Base-by-base conservation (phyloP, 2,113 vertebrate species). In the rabbit (Oryctolagus cuniculus) region DNA sequence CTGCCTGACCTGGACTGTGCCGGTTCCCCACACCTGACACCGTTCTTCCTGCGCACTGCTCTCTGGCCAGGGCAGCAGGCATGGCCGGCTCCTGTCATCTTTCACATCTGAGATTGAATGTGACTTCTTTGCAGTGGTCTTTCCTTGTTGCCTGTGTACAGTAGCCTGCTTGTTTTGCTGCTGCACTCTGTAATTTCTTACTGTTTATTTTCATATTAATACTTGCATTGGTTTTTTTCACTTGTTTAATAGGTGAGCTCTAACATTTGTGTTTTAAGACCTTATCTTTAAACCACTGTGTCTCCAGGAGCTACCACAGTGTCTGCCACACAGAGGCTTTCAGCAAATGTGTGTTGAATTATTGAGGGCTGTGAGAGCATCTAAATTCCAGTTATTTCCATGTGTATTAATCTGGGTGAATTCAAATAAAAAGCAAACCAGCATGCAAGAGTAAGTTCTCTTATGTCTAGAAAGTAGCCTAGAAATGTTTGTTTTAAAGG, bases 1-100 rank as follows among this genome's bases (percentile, higher is more conserved):
- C 21, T 2, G 0, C 0, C 0, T 17, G 69, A 70, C 11, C 25
- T 19, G 13, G 8, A 29, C 29, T 1, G 10, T 12, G 10, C n/a
- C 29, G 53, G 3, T 77, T 51, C 24, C 5, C 34, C 13, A 27
- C 13, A 13, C 73, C 10, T 84, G 21, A 8, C 8, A 6, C 8
- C 12, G 7, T 49, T 64, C 6, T 66, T 75, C 67, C 9, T 9
- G 58, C 55, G 81, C 53, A 24, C 16, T 67, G 34, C 6, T 61
- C 1, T 87, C 53, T 53, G 21, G 13, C 10, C 38, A 25, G 31
- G 15, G 21, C n/a, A 7, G n/a, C 1, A 19, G 1, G 55, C 58
- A 10, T 66, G 51, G 19, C 5, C 85, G 31, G 11, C 34, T 70
- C 13, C 3, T 19, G 34, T 10, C 13, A 0, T 66, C 31, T 21